Conservation (phyloP, 1,140 invertebrate genomes). For the Berghia stephanieae region DNA sequence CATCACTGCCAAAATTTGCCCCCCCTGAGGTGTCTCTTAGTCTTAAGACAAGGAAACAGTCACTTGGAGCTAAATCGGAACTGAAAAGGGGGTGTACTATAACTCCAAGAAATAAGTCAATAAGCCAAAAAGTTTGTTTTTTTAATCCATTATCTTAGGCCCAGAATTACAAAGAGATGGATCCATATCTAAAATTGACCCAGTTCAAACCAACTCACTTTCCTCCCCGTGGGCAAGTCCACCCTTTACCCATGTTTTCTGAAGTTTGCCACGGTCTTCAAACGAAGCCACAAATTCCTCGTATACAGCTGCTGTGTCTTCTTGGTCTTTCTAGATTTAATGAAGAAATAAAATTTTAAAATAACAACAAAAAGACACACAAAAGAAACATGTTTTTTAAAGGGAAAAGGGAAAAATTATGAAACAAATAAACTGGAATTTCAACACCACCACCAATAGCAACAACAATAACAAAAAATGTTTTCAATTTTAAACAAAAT, state of each 20-base stretch:
- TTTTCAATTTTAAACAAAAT: neutral
- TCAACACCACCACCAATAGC: neutral
- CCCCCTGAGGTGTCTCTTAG: no score
- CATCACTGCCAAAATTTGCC: no score
- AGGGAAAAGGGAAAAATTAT: neutral
- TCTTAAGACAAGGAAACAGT: no score
- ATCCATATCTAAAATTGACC: no score
- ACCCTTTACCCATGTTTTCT: constrained; percentile 96
- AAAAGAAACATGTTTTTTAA: neutral
- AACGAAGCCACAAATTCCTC: constrained; percentile 98
- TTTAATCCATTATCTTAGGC: no score
- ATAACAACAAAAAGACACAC: neutral
- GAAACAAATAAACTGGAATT: neutral
- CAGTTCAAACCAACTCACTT: no score
- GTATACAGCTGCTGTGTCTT: constrained; percentile 84
- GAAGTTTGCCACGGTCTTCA: constrained; percentile 79
- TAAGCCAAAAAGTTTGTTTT: no score
- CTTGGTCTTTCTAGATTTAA: constrained; percentile 73
- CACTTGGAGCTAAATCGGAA: no score
- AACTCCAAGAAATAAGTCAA: no score
- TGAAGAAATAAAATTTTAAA: neutral
- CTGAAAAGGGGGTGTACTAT: no score
- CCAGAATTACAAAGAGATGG: no score
- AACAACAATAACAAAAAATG: neutral
- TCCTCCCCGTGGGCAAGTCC: constrained; percentile 93